phyloP scores from a whole-genome alignment of 2,888 invertebrate genomes.

The Desoria tigrina region DNA sequence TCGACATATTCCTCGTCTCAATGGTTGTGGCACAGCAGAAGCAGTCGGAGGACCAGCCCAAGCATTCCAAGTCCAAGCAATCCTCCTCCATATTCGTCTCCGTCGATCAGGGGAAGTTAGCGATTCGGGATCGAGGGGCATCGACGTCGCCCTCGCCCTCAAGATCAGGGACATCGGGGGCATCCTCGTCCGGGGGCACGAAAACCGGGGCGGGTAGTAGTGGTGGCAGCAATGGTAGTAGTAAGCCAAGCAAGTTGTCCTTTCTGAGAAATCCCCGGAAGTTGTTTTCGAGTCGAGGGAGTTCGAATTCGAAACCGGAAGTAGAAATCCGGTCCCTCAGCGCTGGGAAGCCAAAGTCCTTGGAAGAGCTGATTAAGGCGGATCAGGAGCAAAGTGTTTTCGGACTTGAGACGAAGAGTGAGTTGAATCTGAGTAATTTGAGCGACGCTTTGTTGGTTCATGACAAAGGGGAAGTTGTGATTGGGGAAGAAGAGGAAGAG shows the following conservation, averaged over 20 bases:
- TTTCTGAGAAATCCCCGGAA: slow-evolving; percentile 3
- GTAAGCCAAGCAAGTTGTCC: slow-evolving; percentile 4
- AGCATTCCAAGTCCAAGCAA: background rate
- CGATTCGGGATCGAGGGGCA: background rate
- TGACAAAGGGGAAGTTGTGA: too few species aligned
- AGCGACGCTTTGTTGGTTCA: too few species aligned
- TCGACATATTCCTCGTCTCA: background rate
- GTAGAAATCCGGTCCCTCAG: background rate
- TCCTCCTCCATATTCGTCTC: slow-evolving; percentile 15
- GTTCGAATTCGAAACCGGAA: slow-evolving; percentile 1
- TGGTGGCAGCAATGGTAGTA: too few species aligned
- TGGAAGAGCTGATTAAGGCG: slow-evolving; percentile 7
- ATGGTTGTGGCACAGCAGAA: slow-evolving; percentile 6
- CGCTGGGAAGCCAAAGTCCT: background rate
- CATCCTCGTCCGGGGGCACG: too few species aligned
- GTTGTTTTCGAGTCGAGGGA: background rate
- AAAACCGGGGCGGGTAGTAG: too few species aligned
- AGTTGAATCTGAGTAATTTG: background rate
- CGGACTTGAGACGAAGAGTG: slow-evolving; percentile 1
- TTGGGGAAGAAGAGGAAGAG: slow-evolving; percentile 1
- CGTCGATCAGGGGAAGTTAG: slow-evolving; percentile 8
- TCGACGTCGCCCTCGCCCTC: background rate
- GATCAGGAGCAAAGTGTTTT: background rate
- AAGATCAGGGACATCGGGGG: too few species aligned
- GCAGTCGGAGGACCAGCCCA: background rate